phyloP scores from a whole-genome alignment of 1,140 invertebrate species.

The Leptinotarsa defecta region DNA sequence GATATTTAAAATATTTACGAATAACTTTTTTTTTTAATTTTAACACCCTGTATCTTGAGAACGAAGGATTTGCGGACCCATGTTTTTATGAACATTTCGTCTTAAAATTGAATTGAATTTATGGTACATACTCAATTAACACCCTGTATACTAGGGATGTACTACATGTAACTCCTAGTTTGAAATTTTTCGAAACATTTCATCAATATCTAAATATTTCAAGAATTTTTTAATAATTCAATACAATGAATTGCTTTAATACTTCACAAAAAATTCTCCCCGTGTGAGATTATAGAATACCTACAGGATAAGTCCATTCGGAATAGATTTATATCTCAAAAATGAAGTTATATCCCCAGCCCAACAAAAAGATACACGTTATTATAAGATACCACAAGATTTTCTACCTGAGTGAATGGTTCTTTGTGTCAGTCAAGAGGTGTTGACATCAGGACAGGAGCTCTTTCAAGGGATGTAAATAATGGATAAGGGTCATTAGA shows the following conservation, averaged over 20 bases:
- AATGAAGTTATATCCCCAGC: constrained; percentile 1
- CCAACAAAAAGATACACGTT: constrained; percentile 9
- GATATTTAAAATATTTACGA: too few species aligned
- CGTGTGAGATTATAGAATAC: not conserved
- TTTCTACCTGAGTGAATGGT: constrained; percentile 17
- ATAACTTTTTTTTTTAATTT: too few species aligned
- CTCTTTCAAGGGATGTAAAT: constrained; percentile 10
- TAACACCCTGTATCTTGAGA: too few species aligned
- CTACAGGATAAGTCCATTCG: not conserved
- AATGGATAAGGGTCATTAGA: constrained; percentile 23
- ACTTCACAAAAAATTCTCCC: not conserved
- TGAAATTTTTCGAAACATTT: too few species aligned
- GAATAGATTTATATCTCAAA: constrained; percentile 1
- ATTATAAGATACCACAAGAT: constrained; percentile 21
- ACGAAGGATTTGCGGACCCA: too few species aligned
- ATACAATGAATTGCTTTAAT: not conserved
- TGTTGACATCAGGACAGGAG: constrained; percentile 22
- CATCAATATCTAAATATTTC: too few species aligned
- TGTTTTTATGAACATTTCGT: too few species aligned
- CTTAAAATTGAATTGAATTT: too few species aligned
- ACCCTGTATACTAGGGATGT: too few species aligned
- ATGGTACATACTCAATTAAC: too few species aligned
- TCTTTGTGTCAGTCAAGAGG: constrained; percentile 27
- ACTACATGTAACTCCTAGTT: too few species aligned
- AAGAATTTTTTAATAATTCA: too few species aligned